Evolutionary conservation across 2,888 invertebrate genomes (phyloP), one percentile per base, ranked within the genome.

Genomic region (Mythimna pallens): DNA sequence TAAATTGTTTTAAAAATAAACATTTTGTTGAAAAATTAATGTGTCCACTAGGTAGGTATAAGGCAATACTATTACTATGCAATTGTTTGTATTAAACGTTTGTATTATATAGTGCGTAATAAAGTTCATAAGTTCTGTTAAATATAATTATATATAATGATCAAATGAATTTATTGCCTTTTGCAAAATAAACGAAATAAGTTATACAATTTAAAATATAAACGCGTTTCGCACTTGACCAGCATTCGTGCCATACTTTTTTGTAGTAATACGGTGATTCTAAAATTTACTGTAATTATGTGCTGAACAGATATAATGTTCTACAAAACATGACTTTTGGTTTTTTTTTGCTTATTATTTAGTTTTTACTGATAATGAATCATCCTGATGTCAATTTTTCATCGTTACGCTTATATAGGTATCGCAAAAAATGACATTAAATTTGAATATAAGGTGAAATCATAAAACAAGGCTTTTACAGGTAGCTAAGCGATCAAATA

Each of bases 341-440:
- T 73, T 40, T 65, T 70, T 70, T 65, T 70, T 70, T 52, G 54
- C 50, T 30, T 14, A 4, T 14, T 43, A 58, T 68, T 14, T 54
- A 50, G 36, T 74, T 81, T 84, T 64, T 71, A 62, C 12, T 59
- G 30, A 65, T 68, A 63, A 52, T 47, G 12, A 58, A 81, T 22
- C 54, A 43, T 22, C 9, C 36, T 12, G 17, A 47, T 25, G 4
- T 1, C 5, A 25, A 65, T 40, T 8, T 30, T 6, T 8, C 12
- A 52, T 36, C 58, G 7, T 59, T 61, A 22, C 22, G 1, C 54
- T 55, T 1, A n/a, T 7, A 61, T 10, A 40, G 17, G 54, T 34
- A 25, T 7, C 5, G 43, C 54, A 30, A 57, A 57, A 47, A 63
- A 22, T 55, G 12, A 8, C 14, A 47, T 3, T 62, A 34, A 5